Evolutionary conservation across 1,140 invertebrate species (phyloP), one percentile per base, ranked within the genome.

Genomic region (Drosophila ogumai): DNA sequence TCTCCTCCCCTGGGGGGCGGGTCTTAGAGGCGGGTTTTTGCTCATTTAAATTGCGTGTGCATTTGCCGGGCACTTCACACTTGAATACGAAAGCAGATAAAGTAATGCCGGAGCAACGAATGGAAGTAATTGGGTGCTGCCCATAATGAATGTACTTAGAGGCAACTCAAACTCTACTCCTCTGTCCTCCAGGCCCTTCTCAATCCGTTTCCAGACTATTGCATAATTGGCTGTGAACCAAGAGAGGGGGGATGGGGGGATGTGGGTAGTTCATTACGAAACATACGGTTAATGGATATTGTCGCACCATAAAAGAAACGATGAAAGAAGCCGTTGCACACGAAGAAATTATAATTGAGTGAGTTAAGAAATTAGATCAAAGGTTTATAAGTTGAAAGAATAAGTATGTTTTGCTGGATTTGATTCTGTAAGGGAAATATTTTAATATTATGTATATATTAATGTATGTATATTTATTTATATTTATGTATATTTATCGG

Each of bases 11-110:
- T 13, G 41, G 49, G 72, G 36, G 55, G 17, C 44, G 44, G 44
- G 47, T 49, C 12, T 49, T 60, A 46, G 47, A 22, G 25, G 55
- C 43, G 61, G 47, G 64, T 52, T 76, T 67, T 78, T 77, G 72
- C 84, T 88, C 78, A 88, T 88, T 88, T 88, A 90, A 88, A 88
- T 88, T 88, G 85, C 85, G 85, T 90, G 85, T 90, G 79, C 84
- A 90, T 87, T 90, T 90, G 61, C 78, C 63, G 77, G 77, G 74
- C 78, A 88, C 85, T 88, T 88, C 85, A 88, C 85, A 88, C 85
- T 90, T 88, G 85, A 88, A 90, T 90, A 85, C 85, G 55, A 88
- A 90, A 90, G 85, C 78, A 88, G 85, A 88, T 88, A 88, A 85
- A 88, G 85, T 90, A 90, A 88, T 90, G 81, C 79, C 72, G 47